Evolutionary conservation across 2,113 vertebrate genomes (phyloP).

Genomic region (Orthochromis indermauri): DNA sequence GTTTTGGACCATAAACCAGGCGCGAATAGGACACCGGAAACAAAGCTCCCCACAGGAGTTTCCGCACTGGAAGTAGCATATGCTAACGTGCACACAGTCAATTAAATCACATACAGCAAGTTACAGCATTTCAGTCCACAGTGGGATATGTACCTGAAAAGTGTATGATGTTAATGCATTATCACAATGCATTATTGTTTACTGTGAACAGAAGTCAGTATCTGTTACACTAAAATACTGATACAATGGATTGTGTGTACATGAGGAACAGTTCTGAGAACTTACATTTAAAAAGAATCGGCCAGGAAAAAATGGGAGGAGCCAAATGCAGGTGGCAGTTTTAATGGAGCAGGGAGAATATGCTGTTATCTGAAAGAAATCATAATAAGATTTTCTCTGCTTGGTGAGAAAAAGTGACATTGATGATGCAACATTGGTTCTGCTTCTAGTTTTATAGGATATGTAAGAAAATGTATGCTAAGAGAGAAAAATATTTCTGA

Average conservation of each 20-base stretch:
- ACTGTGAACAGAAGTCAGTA: background rate
- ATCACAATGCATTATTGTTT: background rate
- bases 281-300: background rate
- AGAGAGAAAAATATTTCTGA: background rate
- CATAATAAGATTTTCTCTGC: background rate
- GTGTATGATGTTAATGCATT: background rate
- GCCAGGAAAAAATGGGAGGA: background rate
- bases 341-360: background rate
- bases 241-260: background rate
- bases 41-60: too few relatives aligned
- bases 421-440: background rate
- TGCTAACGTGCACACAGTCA: too few relatives aligned
- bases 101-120: background rate
- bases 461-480: background rate
- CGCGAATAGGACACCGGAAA: too few relatives aligned
- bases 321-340: background rate
- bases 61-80: too few relatives aligned
- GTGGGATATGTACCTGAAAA: background rate
- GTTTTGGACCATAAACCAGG: too few relatives aligned
- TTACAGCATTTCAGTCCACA: background rate
- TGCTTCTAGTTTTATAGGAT: background rate
- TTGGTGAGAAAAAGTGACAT: background rate
- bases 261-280: background rate
- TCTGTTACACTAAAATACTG: background rate
- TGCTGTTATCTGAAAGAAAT: background rate